These are phyloP conservation scores for Acanthurus leucopareius DNA, from an alignment of 2,797 vertebrate species.

Conservation along the genomic window DNA sequence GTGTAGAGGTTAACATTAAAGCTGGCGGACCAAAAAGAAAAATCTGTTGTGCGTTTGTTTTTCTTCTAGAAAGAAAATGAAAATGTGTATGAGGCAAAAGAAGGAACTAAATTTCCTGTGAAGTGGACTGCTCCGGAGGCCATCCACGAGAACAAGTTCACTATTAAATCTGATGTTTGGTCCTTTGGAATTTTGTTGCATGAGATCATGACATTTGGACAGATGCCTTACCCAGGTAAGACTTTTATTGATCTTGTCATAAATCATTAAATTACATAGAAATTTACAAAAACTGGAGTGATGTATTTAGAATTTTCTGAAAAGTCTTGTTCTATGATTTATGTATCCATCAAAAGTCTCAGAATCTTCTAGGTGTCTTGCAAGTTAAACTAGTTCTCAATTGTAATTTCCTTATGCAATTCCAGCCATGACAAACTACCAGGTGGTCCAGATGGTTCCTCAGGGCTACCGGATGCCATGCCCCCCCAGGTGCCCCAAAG, in stretches of 20 bases:
- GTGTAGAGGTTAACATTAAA: too few species aligned
- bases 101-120: constrained; percentile 92
- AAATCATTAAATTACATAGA: background rate
- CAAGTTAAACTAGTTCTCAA: too few species aligned
- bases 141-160: constrained; percentile 89
- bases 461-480: constrained; percentile 88
- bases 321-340: background rate
- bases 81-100: constrained; percentile 89
- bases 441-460: constrained; percentile 88
- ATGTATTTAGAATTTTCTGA: background rate
- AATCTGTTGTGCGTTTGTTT: background rate
- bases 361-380: background rate
- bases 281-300: background rate
- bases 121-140: constrained; percentile 98
- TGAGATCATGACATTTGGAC: constrained; percentile 96
- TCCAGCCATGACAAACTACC: constrained; percentile 87
- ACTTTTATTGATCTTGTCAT: background rate
- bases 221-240: constrained; percentile 94
- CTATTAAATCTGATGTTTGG: constrained; percentile 96
- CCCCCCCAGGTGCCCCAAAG: constrained; percentile 84
- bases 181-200: constrained; percentile 95
- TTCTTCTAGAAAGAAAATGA: constrained; percentile 81
- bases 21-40: background rate
- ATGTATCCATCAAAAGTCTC: background rate
- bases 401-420: constrained; percentile 1